Evolutionary conservation across 2,888 invertebrate genomes (phyloP).

Genomic region (Morpho helenor): DNA sequence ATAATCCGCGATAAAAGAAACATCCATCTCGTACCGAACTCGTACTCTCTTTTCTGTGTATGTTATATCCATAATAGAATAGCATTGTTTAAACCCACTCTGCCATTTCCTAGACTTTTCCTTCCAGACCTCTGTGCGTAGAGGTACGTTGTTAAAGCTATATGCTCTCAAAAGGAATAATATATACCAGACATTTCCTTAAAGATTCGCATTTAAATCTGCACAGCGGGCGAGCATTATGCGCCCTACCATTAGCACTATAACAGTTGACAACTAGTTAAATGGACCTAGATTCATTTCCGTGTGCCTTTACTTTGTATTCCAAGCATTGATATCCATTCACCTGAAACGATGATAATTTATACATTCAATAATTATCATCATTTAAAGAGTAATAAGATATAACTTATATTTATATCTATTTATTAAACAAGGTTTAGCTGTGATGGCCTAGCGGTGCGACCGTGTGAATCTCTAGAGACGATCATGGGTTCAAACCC

Average conservation of each 20-base stretch:
- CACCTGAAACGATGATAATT: constrained; percentile 1
- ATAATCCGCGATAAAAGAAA: too few relatives aligned
- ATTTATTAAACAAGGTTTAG: too few relatives aligned
- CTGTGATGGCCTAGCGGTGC: too few relatives aligned
- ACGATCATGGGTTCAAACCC: too few relatives aligned
- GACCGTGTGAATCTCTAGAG: too few relatives aligned
- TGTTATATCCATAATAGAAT: too few relatives aligned
- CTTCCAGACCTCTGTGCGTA: constrained; percentile 6
- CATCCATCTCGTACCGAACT: too few relatives aligned
- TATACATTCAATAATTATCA: background rate
- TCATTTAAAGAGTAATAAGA: background rate
- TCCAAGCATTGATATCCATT: constrained; percentile 6
- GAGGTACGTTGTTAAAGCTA: constrained; percentile 6
- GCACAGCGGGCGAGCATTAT: constrained; percentile 18
- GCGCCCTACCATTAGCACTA: constrained; percentile 22
- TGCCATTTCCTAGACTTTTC: too few relatives aligned
- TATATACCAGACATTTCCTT: constrained; percentile 23
- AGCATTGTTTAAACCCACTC: too few relatives aligned
- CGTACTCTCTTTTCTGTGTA: too few relatives aligned
- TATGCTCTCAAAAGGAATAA: constrained; percentile 23
- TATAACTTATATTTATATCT: too few relatives aligned
- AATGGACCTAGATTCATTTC: constrained; percentile 15
- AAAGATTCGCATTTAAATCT: constrained; percentile 22
- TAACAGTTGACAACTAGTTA: constrained; percentile 23
- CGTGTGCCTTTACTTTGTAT: constrained; percentile 7